Conservation (phyloP, 1,140 invertebrate genomes). For the Magallana gigas region DNA sequence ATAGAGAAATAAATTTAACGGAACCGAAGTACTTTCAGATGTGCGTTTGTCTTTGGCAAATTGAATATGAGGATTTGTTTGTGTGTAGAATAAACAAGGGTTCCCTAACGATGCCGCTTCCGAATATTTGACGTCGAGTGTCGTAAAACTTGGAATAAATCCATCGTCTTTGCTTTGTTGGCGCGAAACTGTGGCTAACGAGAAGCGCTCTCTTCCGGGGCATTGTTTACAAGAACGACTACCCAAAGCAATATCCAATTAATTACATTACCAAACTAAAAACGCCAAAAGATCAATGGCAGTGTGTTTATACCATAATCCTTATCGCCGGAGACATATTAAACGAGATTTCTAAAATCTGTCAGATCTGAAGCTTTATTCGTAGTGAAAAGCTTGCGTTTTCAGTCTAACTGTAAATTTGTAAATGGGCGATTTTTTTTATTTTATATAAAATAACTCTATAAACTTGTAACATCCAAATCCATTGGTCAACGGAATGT, state of each 20-base stretch:
- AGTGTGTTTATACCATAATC: constrained; percentile 32
- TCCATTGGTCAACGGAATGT: no score
- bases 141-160: constrained; percentile 28
- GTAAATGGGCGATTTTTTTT: not conserved
- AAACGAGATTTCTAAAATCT: not conserved
- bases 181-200: constrained; percentile 14
- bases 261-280: constrained; percentile 35
- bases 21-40: constrained; percentile 40
- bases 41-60: constrained; percentile 15
- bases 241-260: constrained; percentile 15
- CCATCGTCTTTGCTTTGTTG: constrained; percentile 28
- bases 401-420: not conserved
- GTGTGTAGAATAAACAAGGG: constrained; percentile 19
- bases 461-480: no score
- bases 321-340: constrained; percentile 26
- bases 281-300: constrained; percentile 23
- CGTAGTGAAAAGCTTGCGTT: not conserved
- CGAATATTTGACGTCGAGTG: constrained; percentile 15
- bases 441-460: no score
- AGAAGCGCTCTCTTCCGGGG: constrained; percentile 26
- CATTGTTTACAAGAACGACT: constrained; percentile 35
- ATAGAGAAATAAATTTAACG: constrained; percentile 35
- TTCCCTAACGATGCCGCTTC: constrained; percentile 6
- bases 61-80: constrained; percentile 38
- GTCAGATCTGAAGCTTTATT: constrained; percentile 10